These are phyloP conservation scores for Epinephelus lanceolatus DNA, from an alignment of 2,113 vertebrate genomes.

Conservation along the genomic window DNA sequence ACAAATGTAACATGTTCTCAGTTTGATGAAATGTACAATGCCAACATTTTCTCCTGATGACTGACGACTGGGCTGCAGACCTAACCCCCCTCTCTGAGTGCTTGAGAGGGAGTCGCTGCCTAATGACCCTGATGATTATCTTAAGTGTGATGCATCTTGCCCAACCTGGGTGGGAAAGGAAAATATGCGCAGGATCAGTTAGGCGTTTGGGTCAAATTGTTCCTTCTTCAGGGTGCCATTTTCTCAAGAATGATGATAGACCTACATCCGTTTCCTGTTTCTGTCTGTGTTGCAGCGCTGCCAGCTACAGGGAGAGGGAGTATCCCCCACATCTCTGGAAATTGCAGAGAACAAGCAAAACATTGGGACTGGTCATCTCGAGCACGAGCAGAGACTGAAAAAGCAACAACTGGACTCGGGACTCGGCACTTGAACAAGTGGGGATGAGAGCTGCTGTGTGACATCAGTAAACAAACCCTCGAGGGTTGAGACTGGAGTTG, in stretches of 20 bases:
- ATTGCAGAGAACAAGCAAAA: slow-evolving; percentile 67
- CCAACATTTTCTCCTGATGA: too few species aligned
- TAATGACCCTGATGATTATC: slow-evolving; percentile 67
- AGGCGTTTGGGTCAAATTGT: slow-evolving; percentile 34
- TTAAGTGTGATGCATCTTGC: slow-evolving; percentile 26
- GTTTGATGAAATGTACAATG: too few species aligned
- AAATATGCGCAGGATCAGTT: slow-evolving; percentile 37
- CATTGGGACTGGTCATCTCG: slow-evolving; percentile 55
- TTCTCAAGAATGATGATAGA: slow-evolving; percentile 55
- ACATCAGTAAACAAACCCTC: slow-evolving; percentile 64
- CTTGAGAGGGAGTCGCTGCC: slow-evolving; percentile 23
- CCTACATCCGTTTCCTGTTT: slow-evolving; percentile 58
- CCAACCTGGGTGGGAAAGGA: slow-evolving; percentile 36
- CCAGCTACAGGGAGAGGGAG: slow-evolving; percentile 71
- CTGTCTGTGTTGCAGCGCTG: slow-evolving; percentile 76
- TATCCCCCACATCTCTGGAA: slow-evolving; percentile 61
- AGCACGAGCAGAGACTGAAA: slow-evolving; percentile 62
- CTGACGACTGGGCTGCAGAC: too few species aligned
- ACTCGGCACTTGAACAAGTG: slow-evolving; percentile 56
- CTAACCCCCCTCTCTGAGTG: background rate
- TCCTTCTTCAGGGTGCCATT: slow-evolving; percentile 41
- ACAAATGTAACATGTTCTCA: too few species aligned
- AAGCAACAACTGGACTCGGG: slow-evolving; percentile 58
- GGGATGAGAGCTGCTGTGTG: slow-evolving; percentile 48
- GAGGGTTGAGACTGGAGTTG: slow-evolving; percentile 67